These are phyloP conservation scores for Stylophora pistillata DNA, from an alignment of 64 coral and sea anemone genomes.

Conservation along the genomic window DNA sequence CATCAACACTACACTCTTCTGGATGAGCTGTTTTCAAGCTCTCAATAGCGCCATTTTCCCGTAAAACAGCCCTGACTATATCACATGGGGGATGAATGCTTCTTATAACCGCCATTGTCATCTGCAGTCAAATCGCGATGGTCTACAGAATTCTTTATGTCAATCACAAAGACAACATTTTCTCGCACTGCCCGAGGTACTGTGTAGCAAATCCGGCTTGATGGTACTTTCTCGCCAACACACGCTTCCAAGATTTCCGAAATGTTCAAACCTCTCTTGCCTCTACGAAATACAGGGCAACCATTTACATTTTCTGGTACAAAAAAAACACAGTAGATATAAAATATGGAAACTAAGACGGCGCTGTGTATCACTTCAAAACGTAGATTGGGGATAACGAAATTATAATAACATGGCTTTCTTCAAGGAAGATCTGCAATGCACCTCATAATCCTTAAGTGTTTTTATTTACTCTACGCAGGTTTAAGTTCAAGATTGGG, in stretches of 20 bases:
- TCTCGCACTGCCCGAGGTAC: constrained; percentile 2
- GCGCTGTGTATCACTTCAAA: no score
- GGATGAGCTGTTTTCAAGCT: neutral
- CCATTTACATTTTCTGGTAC: neutral
- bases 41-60: constrained; percentile 1
- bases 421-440: no score
- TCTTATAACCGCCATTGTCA: constrained; percentile 44
- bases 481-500: no score
- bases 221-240: neutral
- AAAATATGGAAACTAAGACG: no score
- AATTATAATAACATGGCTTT: no score
- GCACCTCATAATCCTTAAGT: no score
- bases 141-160: neutral
- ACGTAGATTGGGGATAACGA: no score
- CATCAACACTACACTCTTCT: neutral
- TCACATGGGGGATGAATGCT: constrained; percentile 43
- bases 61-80: neutral
- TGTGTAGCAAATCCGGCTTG: neutral
- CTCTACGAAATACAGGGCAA: neutral
- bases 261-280: neutral
- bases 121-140: constrained; percentile 38
- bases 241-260: neutral
- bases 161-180: constrained; percentile 16
- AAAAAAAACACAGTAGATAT: no score
- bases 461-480: no score